Evolutionary conservation across 2,888 invertebrate species (phyloP).

Genomic region (Lagria hirta): DNA sequence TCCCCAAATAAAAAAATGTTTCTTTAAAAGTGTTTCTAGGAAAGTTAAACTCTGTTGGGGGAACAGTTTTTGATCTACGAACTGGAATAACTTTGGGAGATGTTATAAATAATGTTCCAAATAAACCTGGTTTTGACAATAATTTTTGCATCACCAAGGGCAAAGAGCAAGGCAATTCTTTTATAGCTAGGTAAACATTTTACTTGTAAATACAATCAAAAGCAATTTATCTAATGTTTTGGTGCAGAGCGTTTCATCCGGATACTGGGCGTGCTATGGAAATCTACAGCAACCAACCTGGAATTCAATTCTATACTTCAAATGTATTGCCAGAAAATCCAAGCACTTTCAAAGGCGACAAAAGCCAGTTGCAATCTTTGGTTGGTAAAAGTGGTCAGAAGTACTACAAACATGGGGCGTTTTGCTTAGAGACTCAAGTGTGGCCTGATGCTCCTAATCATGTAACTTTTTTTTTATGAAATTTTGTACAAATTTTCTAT

Average conservation of each 20-base stretch:
- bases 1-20: background rate
- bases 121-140: conserved; percentile 73
- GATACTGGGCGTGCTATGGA: conserved; percentile 73
- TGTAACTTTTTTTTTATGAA: conserved; percentile 55
- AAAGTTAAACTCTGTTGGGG: conserved; percentile 68
- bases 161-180: conserved; percentile 59
- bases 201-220: conserved; percentile 1
- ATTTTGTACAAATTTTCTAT: background rate
- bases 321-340: conserved; percentile 68
- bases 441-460: conserved; percentile 89
- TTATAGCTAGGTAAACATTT: conserved; percentile 62
- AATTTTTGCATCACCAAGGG: conserved; percentile 76
- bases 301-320: conserved; percentile 87
- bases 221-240: background rate
- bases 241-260: conserved; percentile 64
- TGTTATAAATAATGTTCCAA: conserved; percentile 67
- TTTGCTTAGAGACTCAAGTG: conserved; percentile 90
- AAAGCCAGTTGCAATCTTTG: conserved; percentile 26
- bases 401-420: conserved; percentile 60
- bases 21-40: conserved; percentile 52
- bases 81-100: conserved; percentile 65
- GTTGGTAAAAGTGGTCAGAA: conserved; percentile 42
- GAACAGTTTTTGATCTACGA: conserved; percentile 74
- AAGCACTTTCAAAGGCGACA: conserved; percentile 36
- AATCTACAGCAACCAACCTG: conserved; percentile 84